Percentiles rank a stretch among this genome's conserved stretches.
phyloP scores from a whole-genome alignment of 2,113 vertebrate species.

The Aphyosemion australe region DNA sequence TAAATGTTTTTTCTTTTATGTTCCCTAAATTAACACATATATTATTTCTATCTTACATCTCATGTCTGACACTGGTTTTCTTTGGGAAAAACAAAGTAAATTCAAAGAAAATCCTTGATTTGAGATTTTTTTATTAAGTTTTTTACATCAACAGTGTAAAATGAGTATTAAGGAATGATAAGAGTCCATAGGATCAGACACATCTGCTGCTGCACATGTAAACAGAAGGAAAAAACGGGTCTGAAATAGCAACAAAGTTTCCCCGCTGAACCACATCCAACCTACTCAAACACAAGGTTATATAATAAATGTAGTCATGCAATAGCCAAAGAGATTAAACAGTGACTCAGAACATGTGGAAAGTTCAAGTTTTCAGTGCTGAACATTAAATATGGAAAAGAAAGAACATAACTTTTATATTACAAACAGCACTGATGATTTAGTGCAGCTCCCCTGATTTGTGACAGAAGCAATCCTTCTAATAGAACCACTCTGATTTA shows the following conservation, averaged over 20 bases:
- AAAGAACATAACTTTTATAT: slow-evolving; percentile 40
- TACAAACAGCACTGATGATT: slow-evolving; percentile 65
- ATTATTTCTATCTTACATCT: too few species aligned
- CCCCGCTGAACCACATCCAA: background rate
- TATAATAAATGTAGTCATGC: slow-evolving; percentile 17
- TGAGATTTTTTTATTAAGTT: background rate
- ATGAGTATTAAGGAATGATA: background rate
- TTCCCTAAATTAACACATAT: too few species aligned
- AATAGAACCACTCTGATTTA: slow-evolving; percentile 75
- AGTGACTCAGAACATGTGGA: slow-evolving; percentile 18
- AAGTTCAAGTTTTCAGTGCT: slow-evolving; percentile 36
- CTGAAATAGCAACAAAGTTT: background rate
- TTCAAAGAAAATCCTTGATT: too few species aligned
- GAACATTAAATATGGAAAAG: slow-evolving; percentile 37
- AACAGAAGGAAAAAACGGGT: slow-evolving; percentile 7
- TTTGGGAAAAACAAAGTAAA: too few species aligned
- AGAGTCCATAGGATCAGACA: background rate
- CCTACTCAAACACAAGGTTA: slow-evolving; percentile 5
- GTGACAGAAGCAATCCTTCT: slow-evolving; percentile 71
- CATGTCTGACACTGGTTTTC: too few species aligned
- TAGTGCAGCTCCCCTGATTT: slow-evolving; percentile 55
- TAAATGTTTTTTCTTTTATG: too few species aligned
- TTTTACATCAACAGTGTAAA: background rate
- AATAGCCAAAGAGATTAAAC: slow-evolving; percentile 12
- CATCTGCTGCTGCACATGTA: background rate